Conservation (phyloP, 1,140 invertebrate species). For the Drosophila ogumai region DNA sequence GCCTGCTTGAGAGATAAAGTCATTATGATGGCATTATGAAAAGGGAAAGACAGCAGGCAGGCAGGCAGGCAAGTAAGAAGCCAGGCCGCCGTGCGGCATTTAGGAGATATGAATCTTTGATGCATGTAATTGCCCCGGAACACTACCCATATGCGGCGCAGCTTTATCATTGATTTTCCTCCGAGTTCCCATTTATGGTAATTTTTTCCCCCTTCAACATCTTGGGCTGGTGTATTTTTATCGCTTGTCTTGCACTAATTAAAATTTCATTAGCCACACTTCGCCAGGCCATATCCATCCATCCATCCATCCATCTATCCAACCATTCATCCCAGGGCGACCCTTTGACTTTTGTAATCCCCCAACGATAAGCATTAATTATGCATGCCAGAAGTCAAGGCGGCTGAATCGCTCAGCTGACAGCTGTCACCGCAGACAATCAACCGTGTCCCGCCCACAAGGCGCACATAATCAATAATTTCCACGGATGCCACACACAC, state of each 20-base stretch:
- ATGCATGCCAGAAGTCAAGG: constrained; percentile 63
- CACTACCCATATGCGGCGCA: constrained; percentile 10
- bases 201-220: constrained; percentile 34
- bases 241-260: constrained; percentile 79
- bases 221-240: constrained; percentile 51
- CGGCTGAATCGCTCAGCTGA: constrained; percentile 51
- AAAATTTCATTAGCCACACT: constrained; percentile 80
- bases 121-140: constrained; percentile 73
- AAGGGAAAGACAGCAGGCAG: constrained; percentile 48
- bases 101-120: constrained; percentile 81
- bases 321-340: constrained; percentile 23
- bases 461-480: constrained; percentile 65
- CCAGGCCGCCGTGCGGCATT: constrained; percentile 60
- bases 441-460: constrained; percentile 17
- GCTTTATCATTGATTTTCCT: constrained; percentile 65
- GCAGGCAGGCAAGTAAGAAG: constrained; percentile 9
- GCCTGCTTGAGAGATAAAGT: constrained; percentile 80
- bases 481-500: constrained; percentile 6
- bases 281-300: constrained; percentile 27
- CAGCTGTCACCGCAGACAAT: constrained; percentile 62
- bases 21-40: constrained; percentile 79
- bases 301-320: constrained; percentile 6
- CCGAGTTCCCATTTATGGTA: constrained; percentile 55
- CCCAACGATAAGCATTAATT: constrained; percentile 62
- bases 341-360: constrained; percentile 42